Evolutionary conservation across 2,888 invertebrate genomes (phyloP), one percentile per base, ranked within the genome.

Genomic region (Aporophyla nigra): DNA sequence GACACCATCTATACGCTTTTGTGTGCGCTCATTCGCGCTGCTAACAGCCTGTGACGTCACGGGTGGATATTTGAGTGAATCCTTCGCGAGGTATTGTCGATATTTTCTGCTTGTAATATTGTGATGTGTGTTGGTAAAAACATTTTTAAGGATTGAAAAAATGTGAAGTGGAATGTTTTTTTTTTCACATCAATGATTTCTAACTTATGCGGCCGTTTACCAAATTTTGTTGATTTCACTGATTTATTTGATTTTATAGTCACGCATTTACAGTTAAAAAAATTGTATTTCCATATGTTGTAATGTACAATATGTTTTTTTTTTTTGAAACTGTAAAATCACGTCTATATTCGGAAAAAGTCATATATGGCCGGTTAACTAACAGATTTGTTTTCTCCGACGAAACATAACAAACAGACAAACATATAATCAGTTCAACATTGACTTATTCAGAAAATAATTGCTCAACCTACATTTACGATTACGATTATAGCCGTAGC

Each of bases 11-110:
- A 53, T 65, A 77, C 46, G 66, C 66, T 80, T 87, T 85, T 71
- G 84, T 84, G 86, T 86, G 80, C 85, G 82, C 82, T 85, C 89
- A 88, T 89, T 91, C 89, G 82, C 19, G 73, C 53, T 33, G 67
- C 69, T 65, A 76, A 83, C 71, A 73, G 76, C 63, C 16, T 46
- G 24, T 83, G 83, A 83, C 71, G 63, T 77, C 61, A 59, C 33
- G 62, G 46, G n/a, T 21, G 62, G 16, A n/a, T 40, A 69, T 65
- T 73, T 74, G 54, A 62, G 67, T 68, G 53, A 68, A 79, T 59
- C 19, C 59, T 33, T 71, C 49, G 53, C 61, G 21, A 40, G 16
- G 33, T 49, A 62, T 74, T 65, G 71, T 68, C 27, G 70, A 71
- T 46, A 56, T 62, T 79, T 0, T 46, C 24, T 54, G 24, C 53